Evolutionary conservation across 2,888 invertebrate genomes (phyloP).

Genomic region (Tenthredo scrophulariae): DNA sequence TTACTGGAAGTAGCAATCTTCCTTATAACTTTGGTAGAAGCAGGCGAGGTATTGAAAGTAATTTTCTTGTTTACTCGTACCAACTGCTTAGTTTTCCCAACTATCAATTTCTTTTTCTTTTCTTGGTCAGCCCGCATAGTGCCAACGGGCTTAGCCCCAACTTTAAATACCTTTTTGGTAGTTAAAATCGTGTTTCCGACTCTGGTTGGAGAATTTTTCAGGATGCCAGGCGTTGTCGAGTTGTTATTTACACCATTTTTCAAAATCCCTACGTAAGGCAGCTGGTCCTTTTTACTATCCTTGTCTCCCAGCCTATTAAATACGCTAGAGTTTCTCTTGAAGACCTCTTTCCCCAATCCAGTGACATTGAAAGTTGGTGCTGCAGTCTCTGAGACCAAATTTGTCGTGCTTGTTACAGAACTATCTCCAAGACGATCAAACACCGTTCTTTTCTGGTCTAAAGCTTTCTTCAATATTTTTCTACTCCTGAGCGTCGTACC

Average conservation of each 20-base stretch:
- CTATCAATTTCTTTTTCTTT: constrained; percentile 66
- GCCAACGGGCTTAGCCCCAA: constrained; percentile 64
- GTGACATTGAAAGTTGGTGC: constrained; percentile 74
- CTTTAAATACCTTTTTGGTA: constrained; percentile 60
- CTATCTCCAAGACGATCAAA: constrained; percentile 80
- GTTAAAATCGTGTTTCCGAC: constrained; percentile 59
- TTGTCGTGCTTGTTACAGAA: constrained; percentile 77
- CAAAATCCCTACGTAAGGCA: constrained; percentile 65
- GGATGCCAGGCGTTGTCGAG: constrained; percentile 66
- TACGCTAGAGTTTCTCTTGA: constrained; percentile 72
- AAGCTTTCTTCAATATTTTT: constrained; percentile 74
- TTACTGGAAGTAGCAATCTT: constrained; percentile 65
- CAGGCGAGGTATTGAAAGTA: constrained; percentile 56
- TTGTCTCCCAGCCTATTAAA: constrained; percentile 76
- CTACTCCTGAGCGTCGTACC: constrained; percentile 77
- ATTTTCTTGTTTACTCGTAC: constrained; percentile 66
- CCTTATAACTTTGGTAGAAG: constrained; percentile 52
- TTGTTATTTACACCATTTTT: constrained; percentile 68
- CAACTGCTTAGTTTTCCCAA: constrained; percentile 66
- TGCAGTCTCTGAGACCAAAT: constrained; percentile 63
- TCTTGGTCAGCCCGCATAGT: constrained; percentile 77
- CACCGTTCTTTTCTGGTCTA: constrained; percentile 77
- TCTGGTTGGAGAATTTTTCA: constrained; percentile 66
- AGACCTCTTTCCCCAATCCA: constrained; percentile 72
- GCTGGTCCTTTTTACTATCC: constrained; percentile 66